Evolutionary conservation across 2,888 invertebrate genomes (phyloP).

Genomic region (Ormyrus pomaceus): DNA sequence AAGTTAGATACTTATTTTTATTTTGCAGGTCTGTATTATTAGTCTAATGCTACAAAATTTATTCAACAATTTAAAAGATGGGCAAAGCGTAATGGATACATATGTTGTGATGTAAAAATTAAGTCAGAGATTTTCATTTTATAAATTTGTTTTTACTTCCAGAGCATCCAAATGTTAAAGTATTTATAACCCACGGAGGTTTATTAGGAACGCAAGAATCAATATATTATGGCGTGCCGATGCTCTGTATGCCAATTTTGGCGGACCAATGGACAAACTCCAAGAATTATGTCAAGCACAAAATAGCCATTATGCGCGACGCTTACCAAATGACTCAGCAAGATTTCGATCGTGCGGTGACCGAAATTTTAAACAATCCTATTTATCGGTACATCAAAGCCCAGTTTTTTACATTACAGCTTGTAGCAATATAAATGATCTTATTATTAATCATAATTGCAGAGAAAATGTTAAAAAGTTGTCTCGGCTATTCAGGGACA

Average conservation of each 20-base stretch:
- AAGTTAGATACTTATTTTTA: too few relatives aligned
- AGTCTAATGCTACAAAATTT: too few relatives aligned
- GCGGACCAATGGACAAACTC: slow-evolving; percentile 70
- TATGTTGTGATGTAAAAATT: too few relatives aligned
- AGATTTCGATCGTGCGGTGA: slow-evolving; percentile 64
- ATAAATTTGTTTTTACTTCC: slow-evolving; percentile 19
- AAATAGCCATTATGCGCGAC: slow-evolving; percentile 65
- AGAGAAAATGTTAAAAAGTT: slow-evolving; percentile 57
- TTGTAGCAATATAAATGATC: too few relatives aligned
- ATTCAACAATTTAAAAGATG: too few relatives aligned
- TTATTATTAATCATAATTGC: slow-evolving; percentile 5
- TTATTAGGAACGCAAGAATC: slow-evolving; percentile 71
- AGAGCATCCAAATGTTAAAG: slow-evolving; percentile 70
- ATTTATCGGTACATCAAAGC: too few relatives aligned
- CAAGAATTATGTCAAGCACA: slow-evolving; percentile 60
- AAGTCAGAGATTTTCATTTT: too few relatives aligned
- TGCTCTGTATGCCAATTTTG: slow-evolving; percentile 70
- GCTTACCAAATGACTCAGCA: slow-evolving; percentile 61
- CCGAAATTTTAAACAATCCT: slow-evolving; percentile 63
- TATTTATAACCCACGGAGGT: slow-evolving; percentile 72
- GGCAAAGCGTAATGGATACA: too few relatives aligned
- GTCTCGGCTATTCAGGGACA: slow-evolving; percentile 66
- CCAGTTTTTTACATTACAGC: too few relatives aligned
- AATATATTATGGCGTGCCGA: slow-evolving; percentile 68
- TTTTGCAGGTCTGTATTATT: too few relatives aligned